Base-by-base conservation (phyloP, 2,888 invertebrate species). In the Kryphioiulus occultus region DNA sequence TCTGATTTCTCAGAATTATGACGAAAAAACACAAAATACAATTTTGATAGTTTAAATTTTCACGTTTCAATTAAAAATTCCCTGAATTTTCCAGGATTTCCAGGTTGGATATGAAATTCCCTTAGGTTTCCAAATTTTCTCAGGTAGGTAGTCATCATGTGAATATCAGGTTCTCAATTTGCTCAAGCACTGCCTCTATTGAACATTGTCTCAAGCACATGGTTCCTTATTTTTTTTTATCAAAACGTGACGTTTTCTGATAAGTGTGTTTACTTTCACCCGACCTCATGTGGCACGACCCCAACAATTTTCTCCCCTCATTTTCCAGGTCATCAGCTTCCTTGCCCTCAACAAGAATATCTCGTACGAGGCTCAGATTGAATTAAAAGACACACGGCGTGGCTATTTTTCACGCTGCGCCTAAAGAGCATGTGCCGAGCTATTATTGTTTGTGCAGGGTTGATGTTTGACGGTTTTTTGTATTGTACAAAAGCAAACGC, bases 211-310 rank as follows among this genome's bases (percentile, higher is more conserved):
- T 39, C 39, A 39, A 3, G 39, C 9, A 39, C 3, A 39, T 3
- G 9, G 26, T 68, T 68, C n/a, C n/a, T 68, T 22, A 9, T 68
- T 68, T 26, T 47, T 10, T 68, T 26, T 68, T 9, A 68, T 68
- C 68, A 10, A 68, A 68, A 26, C 22, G 1, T 22, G n/a, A n/a
- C 68, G 22, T 12, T 3, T 68, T 68, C 5, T 68, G 68, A 68
- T 68, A 68, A 68, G 68, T 26, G 68, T 26, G 68, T 26, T 68
- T 68, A 59, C 68, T 68, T 59, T 59, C n/a, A 59, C 59, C n/a
- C 47, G n/a, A 59, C 59, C n/a, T 59, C n/a, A 3, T 59, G 59
- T 12, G 59, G 59, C 7, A 19, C 59, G 19, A 59, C 22, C 68
- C 26, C n/a, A 22, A 26, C 12, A 19, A 59, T 26, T 26, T 68